These are phyloP conservation scores for Parazoanthus darwini DNA, from an alignment of 92 coral and sea anemone genomes.

Conservation along the genomic window DNA sequence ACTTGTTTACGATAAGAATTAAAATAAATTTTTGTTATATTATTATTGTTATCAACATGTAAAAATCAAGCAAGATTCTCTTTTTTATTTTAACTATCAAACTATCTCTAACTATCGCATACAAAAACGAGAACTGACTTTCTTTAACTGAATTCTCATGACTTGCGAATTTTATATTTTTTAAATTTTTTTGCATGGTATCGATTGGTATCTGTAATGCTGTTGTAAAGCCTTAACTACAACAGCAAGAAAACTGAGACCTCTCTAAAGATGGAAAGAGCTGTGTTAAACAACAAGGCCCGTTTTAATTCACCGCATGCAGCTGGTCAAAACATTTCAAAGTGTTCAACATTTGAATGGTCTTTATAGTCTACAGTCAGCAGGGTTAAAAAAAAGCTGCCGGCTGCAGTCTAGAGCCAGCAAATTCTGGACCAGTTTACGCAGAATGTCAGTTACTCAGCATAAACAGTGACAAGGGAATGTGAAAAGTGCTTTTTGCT, in stretches of 20 bases:
- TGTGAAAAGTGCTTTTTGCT: not conserved
- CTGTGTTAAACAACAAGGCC: not conserved
- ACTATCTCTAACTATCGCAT: not conserved
- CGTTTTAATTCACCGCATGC: not conserved
- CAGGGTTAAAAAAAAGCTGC: not conserved
- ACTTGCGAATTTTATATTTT: not conserved
- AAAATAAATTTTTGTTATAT: too few species aligned
- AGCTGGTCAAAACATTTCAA: not conserved
- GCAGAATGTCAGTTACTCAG: not conserved
- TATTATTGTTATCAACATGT: not conserved
- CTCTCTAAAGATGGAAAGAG: too few species aligned
- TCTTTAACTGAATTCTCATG: not conserved
- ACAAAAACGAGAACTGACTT: not conserved
- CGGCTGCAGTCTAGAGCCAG: not conserved
- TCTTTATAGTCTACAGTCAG: not conserved
- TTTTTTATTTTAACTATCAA: too few species aligned
- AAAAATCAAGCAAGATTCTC: too few species aligned
- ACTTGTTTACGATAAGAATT: not conserved
- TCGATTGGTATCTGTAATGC: too few species aligned
- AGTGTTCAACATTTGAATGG: not conserved
- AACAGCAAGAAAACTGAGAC: constrained; percentile 3
- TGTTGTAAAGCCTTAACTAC: not conserved
- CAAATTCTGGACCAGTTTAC: not conserved
- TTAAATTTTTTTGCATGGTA: not conserved
- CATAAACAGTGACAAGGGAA: not conserved